Evolutionary conservation across 2,113 vertebrate genomes (phyloP), one percentile per base, ranked within the genome.

Genomic region (Mesoclemmys tuberculata): DNA sequence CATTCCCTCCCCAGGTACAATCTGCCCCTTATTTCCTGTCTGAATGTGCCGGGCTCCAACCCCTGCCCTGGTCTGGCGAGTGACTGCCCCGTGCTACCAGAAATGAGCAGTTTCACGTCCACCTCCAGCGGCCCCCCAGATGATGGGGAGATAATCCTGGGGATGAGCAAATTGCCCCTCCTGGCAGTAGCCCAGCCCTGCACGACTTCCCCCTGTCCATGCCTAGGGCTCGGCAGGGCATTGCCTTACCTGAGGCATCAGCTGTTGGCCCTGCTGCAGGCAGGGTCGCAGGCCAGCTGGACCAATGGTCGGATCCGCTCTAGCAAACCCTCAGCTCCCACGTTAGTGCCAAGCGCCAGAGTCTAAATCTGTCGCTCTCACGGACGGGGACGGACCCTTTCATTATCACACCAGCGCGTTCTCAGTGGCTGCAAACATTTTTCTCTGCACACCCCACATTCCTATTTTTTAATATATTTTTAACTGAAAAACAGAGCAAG

Each of bases 391-490:
- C 84, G 89, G 97, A 97, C 97, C 97, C 97, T 97, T 97, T 98
- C 97, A 98, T 98, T 98, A 98, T 98, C 95, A 98, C 97, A 97
- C 97, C 97, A 97, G 97, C 95, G 79, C 94, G 4, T 95, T 97
- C 96, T 0, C 90, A 96, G 97, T 13, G 93, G 97, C 97, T 97
- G 97, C 97, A 94, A 96, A 94, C 96, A 96, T 96, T 98, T 95
- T 91, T 96, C 79, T 2, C 96, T 96, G 90, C 94, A 95, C 96
- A 97, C 89, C 94, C 96, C 93, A 92, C 95, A 97, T 95, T 97
- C 97, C 97, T 95, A 97, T 96, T 97, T 98, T 97, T 97, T 98
- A 96, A 97, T 98, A 97, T 98, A 98, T 98, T 98, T 98, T 98
- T 97, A 98, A 98, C 97, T 98, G 97, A 94, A 96, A 97, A 97